phyloP scores from a whole-genome alignment of 1,140 invertebrate genomes.

The Metaphire vulgaris region DNA sequence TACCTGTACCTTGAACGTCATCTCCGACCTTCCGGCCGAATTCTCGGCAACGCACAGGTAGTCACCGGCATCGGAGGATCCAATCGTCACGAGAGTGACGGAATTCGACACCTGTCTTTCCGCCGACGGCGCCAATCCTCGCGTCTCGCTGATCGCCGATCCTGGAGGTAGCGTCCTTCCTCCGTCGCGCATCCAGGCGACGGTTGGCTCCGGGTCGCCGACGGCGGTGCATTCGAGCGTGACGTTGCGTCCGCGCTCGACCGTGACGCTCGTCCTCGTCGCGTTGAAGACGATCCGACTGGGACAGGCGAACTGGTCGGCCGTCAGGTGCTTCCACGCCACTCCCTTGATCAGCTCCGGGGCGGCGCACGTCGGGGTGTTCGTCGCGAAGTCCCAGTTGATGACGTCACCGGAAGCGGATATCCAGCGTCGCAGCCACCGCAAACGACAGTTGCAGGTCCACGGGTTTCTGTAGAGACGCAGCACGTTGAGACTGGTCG shows the following conservation, averaged over 20 bases:
- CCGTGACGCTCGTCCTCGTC: background rate
- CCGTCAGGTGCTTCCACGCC: conserved; percentile 21
- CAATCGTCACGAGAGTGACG: conserved; percentile 14
- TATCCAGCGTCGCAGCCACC: conserved; percentile 10
- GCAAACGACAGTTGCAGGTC: conserved; percentile 42
- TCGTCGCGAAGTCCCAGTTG: conserved; percentile 25
- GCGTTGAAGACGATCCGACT: conserved; percentile 16
- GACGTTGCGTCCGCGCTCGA: conserved; percentile 16
- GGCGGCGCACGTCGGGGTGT: conserved; percentile 16
- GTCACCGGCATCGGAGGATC: conserved; percentile 14
- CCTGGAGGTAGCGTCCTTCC: background rate
- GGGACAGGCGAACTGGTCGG: conserved; percentile 24
- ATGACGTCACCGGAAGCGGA: background rate
- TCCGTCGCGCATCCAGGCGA: conserved; percentile 12
- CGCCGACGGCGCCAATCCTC: background rate
- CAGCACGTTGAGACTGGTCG: conserved; percentile 28
- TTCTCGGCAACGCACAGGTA: conserved; percentile 42
- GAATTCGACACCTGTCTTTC: background rate
- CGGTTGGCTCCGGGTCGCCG: conserved; percentile 22
- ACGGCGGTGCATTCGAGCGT: conserved; percentile 20
- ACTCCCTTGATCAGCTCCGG: conserved; percentile 20
- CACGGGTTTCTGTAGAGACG: conserved; percentile 44
- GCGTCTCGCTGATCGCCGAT: background rate
- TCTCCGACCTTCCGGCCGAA: conserved; percentile 32
- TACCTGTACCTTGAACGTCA: conserved; percentile 36